Evolutionary conservation across 1,140 invertebrate species (phyloP), one percentile per base, ranked within the genome.

Genomic region (Ceratosolen fusciceps): DNA sequence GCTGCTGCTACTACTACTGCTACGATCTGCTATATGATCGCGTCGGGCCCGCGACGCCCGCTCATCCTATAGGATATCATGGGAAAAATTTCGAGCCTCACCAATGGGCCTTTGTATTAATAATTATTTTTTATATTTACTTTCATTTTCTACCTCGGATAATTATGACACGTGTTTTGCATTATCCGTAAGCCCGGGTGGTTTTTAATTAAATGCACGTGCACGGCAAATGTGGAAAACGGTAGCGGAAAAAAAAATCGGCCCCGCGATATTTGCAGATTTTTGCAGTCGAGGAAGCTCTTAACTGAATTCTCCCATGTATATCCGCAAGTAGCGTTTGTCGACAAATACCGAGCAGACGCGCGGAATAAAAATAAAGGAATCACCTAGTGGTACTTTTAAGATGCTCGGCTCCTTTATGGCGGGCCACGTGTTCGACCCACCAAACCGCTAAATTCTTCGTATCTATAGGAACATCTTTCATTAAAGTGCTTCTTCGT

Each of bases 361-460:
- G 54, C 29, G 24, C 43, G 29, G 29, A 71, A 31, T 67, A 39
- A 37, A 77, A 78, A 49, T 71, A 58, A 9, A 80, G n/a, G 29
- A 74, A 60, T 74, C 83, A 88, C 88, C 88, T 87, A 0, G 87
- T 81, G 5, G 87, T 83, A 67, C 86, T 89, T 73, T 90, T 88
- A 2, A 91, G 82, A 80, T 91, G 90, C 9, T 87, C 84, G 8
- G 89, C 88, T 24, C 90, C 90, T 31, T 83, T 85, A 78, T 91
- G 83, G 65, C 88, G 85, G n/a, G 90, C 86, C 9, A 91, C 87
- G 79, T 91, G 90, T 82, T 91, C 90, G 26, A 90, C 87, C 90
- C 90, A 91, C 85, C 89, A 91, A 12, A 88, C 85, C 0, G 90
- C 90, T 65, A 88, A 83, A 70, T 88, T 86, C 24, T 84, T 83